Evolutionary conservation across 2,888 invertebrate genomes (phyloP).

Genomic region (Apotomis betuletana): DNA sequence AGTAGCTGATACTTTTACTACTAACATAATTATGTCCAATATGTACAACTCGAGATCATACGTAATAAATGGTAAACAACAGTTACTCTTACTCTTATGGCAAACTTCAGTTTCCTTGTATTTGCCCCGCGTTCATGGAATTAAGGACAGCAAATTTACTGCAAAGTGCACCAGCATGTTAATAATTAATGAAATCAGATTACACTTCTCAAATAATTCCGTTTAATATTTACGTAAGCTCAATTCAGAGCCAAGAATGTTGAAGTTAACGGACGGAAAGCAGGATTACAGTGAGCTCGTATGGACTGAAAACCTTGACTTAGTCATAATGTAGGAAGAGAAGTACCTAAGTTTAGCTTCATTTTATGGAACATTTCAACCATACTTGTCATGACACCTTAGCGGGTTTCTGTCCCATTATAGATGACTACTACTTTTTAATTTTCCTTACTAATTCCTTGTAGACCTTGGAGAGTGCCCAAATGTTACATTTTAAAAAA

Average conservation of each 20-base stretch:
- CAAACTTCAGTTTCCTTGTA: slow-evolving; percentile 4
- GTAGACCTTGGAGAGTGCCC: too few relatives aligned
- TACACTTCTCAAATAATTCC: slow-evolving; percentile 23
- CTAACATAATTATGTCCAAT: too few relatives aligned
- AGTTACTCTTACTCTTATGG: neutral
- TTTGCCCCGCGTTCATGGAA: neutral
- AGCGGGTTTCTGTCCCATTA: too few relatives aligned
- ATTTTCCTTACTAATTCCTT: too few relatives aligned
- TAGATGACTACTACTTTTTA: too few relatives aligned
- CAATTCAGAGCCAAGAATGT: slow-evolving; percentile 13
- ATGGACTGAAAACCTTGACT: neutral
- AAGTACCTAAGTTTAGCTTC: neutral
- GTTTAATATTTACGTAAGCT: slow-evolving; percentile 25
- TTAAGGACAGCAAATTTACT: slow-evolving; percentile 16
- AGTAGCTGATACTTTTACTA: too few relatives aligned
- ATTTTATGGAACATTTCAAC: too few relatives aligned
- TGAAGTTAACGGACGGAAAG: slow-evolving; percentile 1
- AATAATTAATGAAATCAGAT: slow-evolving; percentile 31
- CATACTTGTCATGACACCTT: too few relatives aligned
- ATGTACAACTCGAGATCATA: too few relatives aligned
- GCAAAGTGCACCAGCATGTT: slow-evolving; percentile 28
- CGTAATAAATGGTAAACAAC: too few relatives aligned
- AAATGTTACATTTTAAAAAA: too few relatives aligned
- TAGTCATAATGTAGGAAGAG: neutral
- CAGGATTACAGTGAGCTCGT: slow-evolving; percentile 6